Percentiles rank a stretch among this genome's conserved stretches.
phyloP scores from a whole-genome alignment of 2,113 vertebrate species.

The Spheniscus mendiculus region DNA sequence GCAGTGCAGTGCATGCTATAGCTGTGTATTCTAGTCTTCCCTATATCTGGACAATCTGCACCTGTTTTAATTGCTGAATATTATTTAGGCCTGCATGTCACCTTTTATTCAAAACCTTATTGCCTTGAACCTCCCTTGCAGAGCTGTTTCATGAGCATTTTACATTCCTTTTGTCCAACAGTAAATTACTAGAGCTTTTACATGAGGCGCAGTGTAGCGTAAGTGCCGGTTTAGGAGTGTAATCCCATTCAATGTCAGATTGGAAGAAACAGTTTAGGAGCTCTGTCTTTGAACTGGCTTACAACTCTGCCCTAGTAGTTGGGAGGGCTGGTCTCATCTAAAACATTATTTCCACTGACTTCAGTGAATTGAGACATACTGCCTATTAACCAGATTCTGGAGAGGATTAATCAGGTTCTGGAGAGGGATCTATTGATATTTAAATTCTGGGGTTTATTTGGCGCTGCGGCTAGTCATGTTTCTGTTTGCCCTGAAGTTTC shows the following conservation, averaged over 20 bases:
- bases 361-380: background rate
- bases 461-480: background rate
- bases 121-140: background rate
- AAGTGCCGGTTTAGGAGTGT: background rate
- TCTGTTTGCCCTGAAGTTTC: background rate
- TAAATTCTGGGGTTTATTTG: background rate
- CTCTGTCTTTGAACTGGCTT: background rate
- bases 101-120: background rate
- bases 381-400: background rate
- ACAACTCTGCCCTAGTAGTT: background rate
- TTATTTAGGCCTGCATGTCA: background rate
- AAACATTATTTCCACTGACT: background rate
- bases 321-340: background rate
- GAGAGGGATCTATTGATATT: background rate
- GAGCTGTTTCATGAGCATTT: background rate
- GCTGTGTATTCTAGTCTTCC: background rate
- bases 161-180: background rate
- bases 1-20: background rate
- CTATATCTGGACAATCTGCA: background rate
- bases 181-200: background rate
- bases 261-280: background rate
- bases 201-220: fast-evolving
- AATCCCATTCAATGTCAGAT: background rate
- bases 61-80: background rate
- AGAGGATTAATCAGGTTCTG: background rate